Evolutionary conservation across 2,797 vertebrate species (phyloP), one percentile per base, ranked within the genome.

Genomic region (Propithecus perrieri): DNA sequence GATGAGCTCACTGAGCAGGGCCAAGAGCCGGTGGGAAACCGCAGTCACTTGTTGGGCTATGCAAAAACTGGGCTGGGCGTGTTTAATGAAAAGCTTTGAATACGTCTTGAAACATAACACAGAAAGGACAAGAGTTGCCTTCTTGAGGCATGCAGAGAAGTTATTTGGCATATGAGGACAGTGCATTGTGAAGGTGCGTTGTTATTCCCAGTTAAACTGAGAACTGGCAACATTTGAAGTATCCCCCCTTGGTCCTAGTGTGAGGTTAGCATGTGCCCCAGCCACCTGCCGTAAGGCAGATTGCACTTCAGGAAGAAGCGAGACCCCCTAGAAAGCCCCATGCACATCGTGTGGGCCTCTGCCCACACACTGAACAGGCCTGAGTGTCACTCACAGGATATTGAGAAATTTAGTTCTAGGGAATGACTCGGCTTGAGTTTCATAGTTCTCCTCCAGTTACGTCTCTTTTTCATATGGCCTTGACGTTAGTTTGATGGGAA

Each of bases 401-500:
- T 3, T 41, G 78, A 85, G n/a, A 74, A 85, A 41, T 63, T 48
- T 57, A 50, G 26, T 89, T 81, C 24, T 10, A 38, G 55, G 8
- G 17, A 81, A 46, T 84, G 41, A 67, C 53, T 72, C 84, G 38
- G 65, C 24, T 13, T 59, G 24, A 57, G 81, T 43, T 85, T 50
- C 61, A 41, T 71, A 69, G 38, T 89, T 67, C 20, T 55, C n/a
- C 57, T 92, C 55, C 48, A 65, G 30, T 33, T 79, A n/a, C 5
- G 4, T 75, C 14, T 85, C 46, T 59, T 81, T 63, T 83, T 41
- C 9, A 24, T 59, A 7, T 75, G 57, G 6, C 71, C 63, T 80
- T 90, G 76, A 72, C 30, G 22, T 91, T 93, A 74, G 72, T 71
- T 95, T 88, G 43, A 26, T 79, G 50, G 26, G 2, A 85, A 65